phyloP scores from a whole-genome alignment of 2,888 invertebrate genomes.

The Mellilla xanthometata region DNA sequence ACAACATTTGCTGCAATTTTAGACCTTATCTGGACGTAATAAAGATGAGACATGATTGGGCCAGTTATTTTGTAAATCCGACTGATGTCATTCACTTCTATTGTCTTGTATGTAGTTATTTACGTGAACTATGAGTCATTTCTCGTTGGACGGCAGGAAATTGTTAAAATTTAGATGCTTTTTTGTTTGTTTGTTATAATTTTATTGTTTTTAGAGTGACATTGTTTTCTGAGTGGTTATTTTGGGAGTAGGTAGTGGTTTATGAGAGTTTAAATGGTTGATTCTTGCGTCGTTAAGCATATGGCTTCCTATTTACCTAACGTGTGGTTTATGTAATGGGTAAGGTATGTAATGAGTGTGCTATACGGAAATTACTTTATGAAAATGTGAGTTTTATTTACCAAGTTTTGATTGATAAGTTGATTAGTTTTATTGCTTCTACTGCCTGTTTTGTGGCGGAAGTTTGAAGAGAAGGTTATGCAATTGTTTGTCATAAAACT shows the following conservation, averaged over 20 bases:
- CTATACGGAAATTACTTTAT: slow-evolving; percentile 3
- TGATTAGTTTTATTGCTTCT: too few relatives aligned
- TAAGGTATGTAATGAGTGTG: slow-evolving; percentile 4
- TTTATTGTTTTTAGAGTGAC: slow-evolving; percentile 43
- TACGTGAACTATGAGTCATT: slow-evolving; percentile 60
- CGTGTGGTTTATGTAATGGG: slow-evolving; percentile 15
- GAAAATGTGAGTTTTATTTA: neutral
- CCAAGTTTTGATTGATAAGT: too few relatives aligned
- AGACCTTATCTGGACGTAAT: slow-evolving; percentile 32
- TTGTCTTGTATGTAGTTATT: slow-evolving; percentile 35
- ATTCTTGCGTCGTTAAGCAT: slow-evolving; percentile 36
- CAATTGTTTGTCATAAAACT: too few relatives aligned
- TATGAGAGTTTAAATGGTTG: slow-evolving; percentile 34
- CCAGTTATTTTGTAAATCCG: slow-evolving; percentile 16
- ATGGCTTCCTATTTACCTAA: slow-evolving; percentile 26
- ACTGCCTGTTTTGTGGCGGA: too few relatives aligned
- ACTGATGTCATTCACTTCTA: slow-evolving; percentile 53
- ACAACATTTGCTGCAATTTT: slow-evolving; percentile 30
- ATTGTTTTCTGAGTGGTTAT: slow-evolving; percentile 33
- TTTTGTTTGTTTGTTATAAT: slow-evolving; percentile 46
- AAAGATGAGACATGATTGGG: slow-evolving; percentile 11
- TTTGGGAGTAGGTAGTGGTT: slow-evolving; percentile 28
- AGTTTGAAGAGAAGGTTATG: too few relatives aligned
- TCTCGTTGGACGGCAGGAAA: slow-evolving; percentile 49
- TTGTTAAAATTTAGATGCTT: slow-evolving; percentile 42